Evolutionary conservation across 2,113 vertebrate species (phyloP).

Genomic region (Menidia beryllina): DNA sequence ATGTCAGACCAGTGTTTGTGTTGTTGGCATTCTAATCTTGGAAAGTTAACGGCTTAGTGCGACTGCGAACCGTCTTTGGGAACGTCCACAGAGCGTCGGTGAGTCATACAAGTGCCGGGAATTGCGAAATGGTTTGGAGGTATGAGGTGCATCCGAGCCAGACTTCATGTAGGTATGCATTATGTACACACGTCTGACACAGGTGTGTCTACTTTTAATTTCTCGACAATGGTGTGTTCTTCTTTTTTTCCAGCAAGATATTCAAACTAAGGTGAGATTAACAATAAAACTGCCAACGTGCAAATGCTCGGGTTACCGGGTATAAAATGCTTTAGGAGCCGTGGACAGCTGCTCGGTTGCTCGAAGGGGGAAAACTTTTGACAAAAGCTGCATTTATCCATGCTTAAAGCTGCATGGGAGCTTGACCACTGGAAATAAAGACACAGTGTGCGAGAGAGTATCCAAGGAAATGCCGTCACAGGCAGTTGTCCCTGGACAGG

Average conservation of each 20-base stretch:
- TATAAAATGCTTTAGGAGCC: constrained; percentile 54
- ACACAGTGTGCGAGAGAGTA: constrained; percentile 73
- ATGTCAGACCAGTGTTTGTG: constrained; percentile 47
- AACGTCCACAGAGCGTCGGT: constrained; percentile 48
- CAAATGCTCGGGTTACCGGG: constrained; percentile 64
- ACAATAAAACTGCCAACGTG: constrained; percentile 50
- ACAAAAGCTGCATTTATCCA: constrained; percentile 82
- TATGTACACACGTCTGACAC: constrained; percentile 45
- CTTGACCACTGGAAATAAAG: constrained; percentile 79
- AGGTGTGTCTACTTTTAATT: constrained; percentile 55
- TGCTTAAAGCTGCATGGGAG: constrained; percentile 58
- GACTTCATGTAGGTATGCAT: constrained; percentile 44
- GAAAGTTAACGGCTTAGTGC: constrained; percentile 54
- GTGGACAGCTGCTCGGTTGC: constrained; percentile 69
- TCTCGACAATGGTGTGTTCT: constrained; percentile 17
- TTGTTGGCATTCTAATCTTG: constrained; percentile 43
- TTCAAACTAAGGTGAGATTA: constrained; percentile 19
- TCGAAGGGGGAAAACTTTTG: constrained; percentile 52
- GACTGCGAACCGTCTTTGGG: constrained; percentile 46
- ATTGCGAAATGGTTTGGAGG: constrained; percentile 62
- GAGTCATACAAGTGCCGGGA: constrained; percentile 60
- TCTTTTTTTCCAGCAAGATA: constrained; percentile 24
- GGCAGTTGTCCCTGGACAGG: constrained; percentile 62
- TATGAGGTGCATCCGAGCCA: constrained; percentile 46
- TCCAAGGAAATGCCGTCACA: constrained; percentile 73